These are phyloP conservation scores for Auanema sp. DNA, from an alignment of 2,888 invertebrate genomes.

Conservation along the genomic window DNA sequence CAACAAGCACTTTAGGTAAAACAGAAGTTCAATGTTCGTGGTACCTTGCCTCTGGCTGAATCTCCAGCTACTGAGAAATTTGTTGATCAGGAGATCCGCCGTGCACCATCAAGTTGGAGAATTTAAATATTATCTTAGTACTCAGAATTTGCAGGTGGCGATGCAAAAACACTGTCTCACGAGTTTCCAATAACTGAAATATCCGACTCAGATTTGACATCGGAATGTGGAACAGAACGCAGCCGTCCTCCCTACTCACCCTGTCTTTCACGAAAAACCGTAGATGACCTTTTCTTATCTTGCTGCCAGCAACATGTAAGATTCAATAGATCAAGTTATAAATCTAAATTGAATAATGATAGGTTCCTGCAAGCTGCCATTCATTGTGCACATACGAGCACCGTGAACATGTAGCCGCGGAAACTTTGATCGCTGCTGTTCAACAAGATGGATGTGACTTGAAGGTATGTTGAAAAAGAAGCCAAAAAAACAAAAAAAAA, in stretches of 20 bases:
- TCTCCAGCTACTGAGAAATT: constrained; percentile 22
- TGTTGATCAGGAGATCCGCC: constrained; percentile 11
- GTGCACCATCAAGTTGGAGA: constrained; percentile 12
- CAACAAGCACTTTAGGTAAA: too few species aligned
- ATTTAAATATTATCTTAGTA: not conserved
- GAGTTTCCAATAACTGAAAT: constrained; percentile 58
- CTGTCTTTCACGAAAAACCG: constrained; percentile 53
- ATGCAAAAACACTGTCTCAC: constrained; percentile 45
- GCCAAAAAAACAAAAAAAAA: not conserved
- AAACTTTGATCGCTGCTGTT: constrained; percentile 53
- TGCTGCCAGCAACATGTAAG: constrained; percentile 58
- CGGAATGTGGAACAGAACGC: constrained; percentile 56
- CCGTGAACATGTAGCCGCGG: constrained; percentile 58
- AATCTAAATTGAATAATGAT: constrained; percentile 5
- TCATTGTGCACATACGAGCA: constrained; percentile 60
- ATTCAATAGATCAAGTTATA: not conserved
- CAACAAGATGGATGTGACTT: constrained; percentile 48
- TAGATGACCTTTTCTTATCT: constrained; percentile 58
- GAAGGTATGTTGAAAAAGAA: constrained; percentile 25
- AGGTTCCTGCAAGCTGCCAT: constrained; percentile 59
- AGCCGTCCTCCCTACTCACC: constrained; percentile 57
- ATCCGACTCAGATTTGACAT: constrained; percentile 51
- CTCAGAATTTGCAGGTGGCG: constrained; percentile 38
- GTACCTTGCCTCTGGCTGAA: constrained; percentile 12
- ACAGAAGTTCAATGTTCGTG: not conserved